Evolutionary conservation across 2,797 vertebrate species (phyloP).

Genomic region (Acanthornis magna): DNA sequence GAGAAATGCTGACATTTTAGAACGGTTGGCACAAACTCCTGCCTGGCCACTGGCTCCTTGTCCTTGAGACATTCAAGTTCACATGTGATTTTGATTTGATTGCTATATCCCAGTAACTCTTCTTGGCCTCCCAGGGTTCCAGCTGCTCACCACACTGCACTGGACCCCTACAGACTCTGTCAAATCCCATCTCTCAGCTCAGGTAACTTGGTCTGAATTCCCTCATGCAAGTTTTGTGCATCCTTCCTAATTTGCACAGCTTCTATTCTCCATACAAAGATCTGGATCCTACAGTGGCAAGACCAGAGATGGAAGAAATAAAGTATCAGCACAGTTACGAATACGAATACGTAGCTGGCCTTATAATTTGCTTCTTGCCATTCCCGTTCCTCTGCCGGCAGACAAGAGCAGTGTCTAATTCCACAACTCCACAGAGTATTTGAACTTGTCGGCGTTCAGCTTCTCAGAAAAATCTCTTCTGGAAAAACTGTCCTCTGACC

Average conservation of each 20-base stretch:
- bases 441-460: neutral
- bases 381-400: neutral
- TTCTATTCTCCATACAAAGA: neutral
- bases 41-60: neutral
- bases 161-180: neutral
- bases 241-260: neutral
- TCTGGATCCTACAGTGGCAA: neutral
- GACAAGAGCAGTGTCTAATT: neutral
- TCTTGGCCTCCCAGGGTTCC: neutral
- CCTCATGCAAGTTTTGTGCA: neutral
- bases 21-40: neutral
- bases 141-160: neutral
- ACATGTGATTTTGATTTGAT: neutral
- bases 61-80: conserved; percentile 6
- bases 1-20: conserved; percentile 21
- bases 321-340: neutral
- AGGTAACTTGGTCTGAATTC: neutral
- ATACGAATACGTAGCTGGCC: neutral
- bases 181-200: neutral
- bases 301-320: neutral
- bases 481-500: neutral
- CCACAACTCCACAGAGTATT: neutral
- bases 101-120: neutral
- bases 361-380: neutral
- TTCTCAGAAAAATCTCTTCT: neutral